phyloP scores from a whole-genome alignment of 2,113 vertebrate species.

The Muntiacus reevesi region DNA sequence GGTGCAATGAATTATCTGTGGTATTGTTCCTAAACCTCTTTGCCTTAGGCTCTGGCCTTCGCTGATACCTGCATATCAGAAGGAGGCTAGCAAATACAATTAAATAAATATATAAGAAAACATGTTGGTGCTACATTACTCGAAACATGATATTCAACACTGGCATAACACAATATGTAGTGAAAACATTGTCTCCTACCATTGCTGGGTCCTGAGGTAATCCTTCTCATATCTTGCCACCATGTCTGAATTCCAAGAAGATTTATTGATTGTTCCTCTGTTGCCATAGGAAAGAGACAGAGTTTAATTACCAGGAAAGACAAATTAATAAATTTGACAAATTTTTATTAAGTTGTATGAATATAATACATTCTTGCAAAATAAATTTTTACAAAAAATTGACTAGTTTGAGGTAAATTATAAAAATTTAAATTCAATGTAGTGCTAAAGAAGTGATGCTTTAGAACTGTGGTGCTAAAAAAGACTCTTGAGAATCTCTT shows the following conservation, averaged over 20 bases:
- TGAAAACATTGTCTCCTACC: neutral
- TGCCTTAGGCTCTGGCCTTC: neutral
- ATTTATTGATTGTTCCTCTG: neutral
- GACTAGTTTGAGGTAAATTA: neutral
- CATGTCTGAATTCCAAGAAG: neutral
- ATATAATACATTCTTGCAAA: neutral
- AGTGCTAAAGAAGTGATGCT: neutral
- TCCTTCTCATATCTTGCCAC: neutral
- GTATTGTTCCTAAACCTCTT: neutral
- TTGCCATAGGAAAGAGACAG: neutral
- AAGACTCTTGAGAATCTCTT: neutral
- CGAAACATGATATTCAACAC: neutral
- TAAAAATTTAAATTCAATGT: neutral
- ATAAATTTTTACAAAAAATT: neutral
- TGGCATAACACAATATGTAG: rapidly evolving
- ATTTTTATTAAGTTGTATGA: neutral
- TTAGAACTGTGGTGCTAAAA: neutral
- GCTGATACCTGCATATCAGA: neutral
- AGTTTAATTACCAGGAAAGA: neutral
- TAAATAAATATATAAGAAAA: neutral
- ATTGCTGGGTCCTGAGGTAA: neutral
- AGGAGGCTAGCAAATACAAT: neutral
- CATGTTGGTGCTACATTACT: neutral
- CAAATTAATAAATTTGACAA: neutral
- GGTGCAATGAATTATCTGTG: neutral